A percentile compares a stretch with the other conserved stretches of the same genome.
Evolutionary conservation across 2,113 vertebrate genomes (phyloP).

Genomic region (Eulacestoma nigropectus): DNA sequence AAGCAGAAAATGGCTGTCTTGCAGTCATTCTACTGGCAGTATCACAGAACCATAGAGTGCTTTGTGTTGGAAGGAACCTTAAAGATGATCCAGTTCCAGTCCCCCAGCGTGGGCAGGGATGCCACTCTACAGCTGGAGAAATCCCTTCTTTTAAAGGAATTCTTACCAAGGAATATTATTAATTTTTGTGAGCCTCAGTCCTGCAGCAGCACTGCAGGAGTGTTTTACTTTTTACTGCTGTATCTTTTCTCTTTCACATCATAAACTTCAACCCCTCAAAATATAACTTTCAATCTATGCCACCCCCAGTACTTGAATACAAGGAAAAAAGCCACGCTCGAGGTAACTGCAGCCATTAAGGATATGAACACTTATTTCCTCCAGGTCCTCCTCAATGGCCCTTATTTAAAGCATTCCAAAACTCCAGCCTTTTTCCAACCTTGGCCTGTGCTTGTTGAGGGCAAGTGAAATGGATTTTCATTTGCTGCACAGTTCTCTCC

Average conservation of each 20-base stretch:
- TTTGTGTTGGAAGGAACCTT: background rate
- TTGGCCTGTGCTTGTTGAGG: background rate
- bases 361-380: background rate
- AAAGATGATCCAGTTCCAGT: background rate
- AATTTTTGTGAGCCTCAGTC: background rate
- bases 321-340: background rate
- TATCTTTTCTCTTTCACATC: background rate
- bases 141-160: background rate
- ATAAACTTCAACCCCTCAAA: background rate
- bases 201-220: background rate
- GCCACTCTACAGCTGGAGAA: background rate
- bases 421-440: background rate
- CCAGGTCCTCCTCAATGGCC: background rate
- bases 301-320: background rate
- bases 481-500: background rate
- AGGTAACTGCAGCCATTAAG: background rate
- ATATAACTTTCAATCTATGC: background rate
- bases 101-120: background rate
- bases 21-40: accelerated
- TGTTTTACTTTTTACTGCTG: background rate
- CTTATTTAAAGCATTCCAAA: background rate
- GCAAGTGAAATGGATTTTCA: background rate
- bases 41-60: background rate
- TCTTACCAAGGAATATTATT: background rate
- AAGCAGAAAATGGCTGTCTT: background rate